These are phyloP conservation scores for Shinisaurus crocodilurus DNA, from an alignment of 2,113 vertebrate species.

Conservation along the genomic window DNA sequence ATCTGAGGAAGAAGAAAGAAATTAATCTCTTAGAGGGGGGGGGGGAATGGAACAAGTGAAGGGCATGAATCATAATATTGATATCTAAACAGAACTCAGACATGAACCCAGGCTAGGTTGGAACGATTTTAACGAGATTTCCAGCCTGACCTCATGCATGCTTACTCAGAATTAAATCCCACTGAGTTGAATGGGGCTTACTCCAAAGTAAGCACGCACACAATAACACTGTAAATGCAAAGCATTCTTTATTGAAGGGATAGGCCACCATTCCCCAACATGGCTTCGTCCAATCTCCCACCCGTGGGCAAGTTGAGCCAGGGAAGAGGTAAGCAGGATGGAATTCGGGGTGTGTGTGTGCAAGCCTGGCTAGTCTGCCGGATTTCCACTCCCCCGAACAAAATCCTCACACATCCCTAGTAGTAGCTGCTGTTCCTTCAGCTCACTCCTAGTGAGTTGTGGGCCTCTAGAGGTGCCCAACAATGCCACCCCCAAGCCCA, in stretches of 20 bases:
- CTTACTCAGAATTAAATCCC: neutral
- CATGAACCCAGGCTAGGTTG: neutral
- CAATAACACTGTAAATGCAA: neutral
- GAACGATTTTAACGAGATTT: neutral
- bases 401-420: too few species aligned
- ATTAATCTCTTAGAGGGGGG: neutral
- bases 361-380: too few species aligned
- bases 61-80: neutral
- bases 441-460: too few species aligned
- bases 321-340: too few species aligned
- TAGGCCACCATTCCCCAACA: neutral
- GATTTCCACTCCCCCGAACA: too few species aligned
- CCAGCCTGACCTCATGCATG: neutral
- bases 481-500: too few species aligned
- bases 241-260: neutral
- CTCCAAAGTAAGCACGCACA: neutral
- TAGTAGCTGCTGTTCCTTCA: too few species aligned
- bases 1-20: constrained; percentile 27
- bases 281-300: neutral
- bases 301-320: too few species aligned
- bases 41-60: neutral
- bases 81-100: neutral
- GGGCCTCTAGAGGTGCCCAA: too few species aligned
- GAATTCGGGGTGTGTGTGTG: too few species aligned
- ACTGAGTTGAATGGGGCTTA: neutral